These are phyloP conservation scores for Chrosomus eos DNA, from an alignment of 2,797 vertebrate genomes.

Conservation along the genomic window DNA sequence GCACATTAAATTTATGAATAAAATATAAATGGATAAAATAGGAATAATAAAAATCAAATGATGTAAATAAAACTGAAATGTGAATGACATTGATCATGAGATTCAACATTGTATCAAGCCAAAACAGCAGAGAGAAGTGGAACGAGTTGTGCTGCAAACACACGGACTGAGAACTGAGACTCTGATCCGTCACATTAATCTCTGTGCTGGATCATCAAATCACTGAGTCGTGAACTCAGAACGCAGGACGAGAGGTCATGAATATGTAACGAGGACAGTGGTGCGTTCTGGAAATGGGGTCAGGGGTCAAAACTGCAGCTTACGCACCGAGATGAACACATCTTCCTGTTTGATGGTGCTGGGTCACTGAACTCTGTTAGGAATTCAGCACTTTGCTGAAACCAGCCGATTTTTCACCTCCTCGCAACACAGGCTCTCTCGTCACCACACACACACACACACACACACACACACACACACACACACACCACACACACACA, in stretches of 20 bases:
- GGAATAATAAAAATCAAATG: neutral
- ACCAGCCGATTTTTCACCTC: constrained; percentile 48
- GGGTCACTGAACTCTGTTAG: constrained; percentile 39
- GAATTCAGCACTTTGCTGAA: constrained; percentile 60
- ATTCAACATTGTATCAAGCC: neutral
- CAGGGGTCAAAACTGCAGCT: constrained; percentile 35
- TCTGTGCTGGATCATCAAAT: constrained; percentile 21
- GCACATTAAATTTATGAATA: neutral
- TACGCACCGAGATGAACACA: constrained; percentile 16
- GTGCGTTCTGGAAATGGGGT: neutral
- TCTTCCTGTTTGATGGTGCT: constrained; percentile 14
- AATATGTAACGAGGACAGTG: constrained; percentile 18
- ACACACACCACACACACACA: neutral
- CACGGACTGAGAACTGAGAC: neutral
- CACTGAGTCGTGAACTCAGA: neutral
- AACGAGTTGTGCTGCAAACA: neutral
- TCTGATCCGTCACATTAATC: neutral
- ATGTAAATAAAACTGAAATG: neutral
- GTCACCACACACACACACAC: neutral
- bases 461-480: neutral
- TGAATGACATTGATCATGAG: neutral
- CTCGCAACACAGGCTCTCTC: neutral
- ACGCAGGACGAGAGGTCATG: constrained; percentile 3
- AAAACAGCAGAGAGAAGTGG: neutral
- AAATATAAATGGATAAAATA: neutral